Percentiles rank a stretch among this genome's conserved stretches.
Evolutionary conservation across 2,113 vertebrate genomes (phyloP).

Genomic region (Lichenostomus cassidix): DNA sequence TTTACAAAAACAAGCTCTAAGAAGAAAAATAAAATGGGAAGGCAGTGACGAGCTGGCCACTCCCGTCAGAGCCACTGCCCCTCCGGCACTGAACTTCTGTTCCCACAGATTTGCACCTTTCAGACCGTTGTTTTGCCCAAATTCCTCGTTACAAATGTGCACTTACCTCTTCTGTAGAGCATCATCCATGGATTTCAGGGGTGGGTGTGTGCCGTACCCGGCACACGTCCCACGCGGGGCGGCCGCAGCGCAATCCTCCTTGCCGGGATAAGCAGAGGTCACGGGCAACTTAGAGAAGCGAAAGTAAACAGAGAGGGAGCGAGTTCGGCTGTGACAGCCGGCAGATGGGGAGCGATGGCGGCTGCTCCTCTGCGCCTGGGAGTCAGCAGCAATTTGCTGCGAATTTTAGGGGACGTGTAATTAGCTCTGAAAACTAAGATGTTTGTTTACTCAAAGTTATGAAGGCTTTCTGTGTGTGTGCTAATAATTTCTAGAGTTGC

Average conservation of each 20-base stretch:
- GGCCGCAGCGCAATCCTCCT: not conserved
- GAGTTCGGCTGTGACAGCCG: not conserved
- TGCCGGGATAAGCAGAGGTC: slow-evolving; percentile 3
- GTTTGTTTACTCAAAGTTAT: not conserved
- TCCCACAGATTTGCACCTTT: not conserved
- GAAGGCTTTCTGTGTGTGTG: not conserved
- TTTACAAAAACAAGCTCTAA: not conserved
- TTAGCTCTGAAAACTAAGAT: not conserved
- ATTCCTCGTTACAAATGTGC: not conserved
- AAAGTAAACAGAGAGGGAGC: not conserved
- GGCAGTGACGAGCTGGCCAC: not conserved
- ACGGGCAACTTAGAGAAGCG: not conserved
- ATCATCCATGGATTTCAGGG: not conserved
- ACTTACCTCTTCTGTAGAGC: slow-evolving; percentile 64
- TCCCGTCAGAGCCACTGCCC: not conserved
- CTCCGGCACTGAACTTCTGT: not conserved
- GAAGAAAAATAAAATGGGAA: not conserved
- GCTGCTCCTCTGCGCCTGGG: not conserved
- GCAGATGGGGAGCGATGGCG: not conserved
- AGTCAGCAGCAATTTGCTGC: not conserved
- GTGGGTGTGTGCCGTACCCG: not conserved
- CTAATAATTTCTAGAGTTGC: not conserved
- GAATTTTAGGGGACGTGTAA: not conserved
- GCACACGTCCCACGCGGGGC: not conserved
- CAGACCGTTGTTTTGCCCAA: not conserved